Percentiles rank a stretch among this genome's conserved stretches.
Evolutionary conservation across 2,797 vertebrate species (phyloP).

Genomic region (Acanthiza pusilla): DNA sequence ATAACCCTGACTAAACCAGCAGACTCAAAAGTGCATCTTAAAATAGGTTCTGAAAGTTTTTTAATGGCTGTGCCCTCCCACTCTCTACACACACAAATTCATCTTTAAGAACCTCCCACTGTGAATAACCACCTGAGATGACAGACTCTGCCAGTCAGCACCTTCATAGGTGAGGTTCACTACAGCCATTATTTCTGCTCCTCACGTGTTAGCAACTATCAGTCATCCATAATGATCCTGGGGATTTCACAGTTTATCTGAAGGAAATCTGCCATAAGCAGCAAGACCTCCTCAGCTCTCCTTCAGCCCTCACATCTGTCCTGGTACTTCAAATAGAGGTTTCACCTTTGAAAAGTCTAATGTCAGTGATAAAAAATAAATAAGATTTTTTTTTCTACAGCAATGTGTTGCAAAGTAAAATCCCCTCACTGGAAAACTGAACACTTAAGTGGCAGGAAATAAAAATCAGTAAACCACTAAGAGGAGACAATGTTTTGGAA

Average conservation of each 20-base stretch:
- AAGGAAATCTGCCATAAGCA: neutral
- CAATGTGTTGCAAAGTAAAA: neutral
- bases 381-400: neutral
- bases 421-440: neutral
- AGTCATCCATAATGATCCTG: neutral
- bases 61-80: rapidly evolving
- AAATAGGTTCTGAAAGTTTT: neutral
- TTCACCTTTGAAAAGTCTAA: neutral
- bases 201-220: neutral
- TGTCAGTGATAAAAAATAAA: neutral
- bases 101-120: neutral
- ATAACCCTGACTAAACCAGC: neutral
- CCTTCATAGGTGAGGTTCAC: neutral
- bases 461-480: conserved; percentile 1
- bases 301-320: conserved; percentile 15
- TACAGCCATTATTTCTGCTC: neutral
- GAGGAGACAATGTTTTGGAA: neutral
- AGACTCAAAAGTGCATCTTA: neutral
- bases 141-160: neutral
- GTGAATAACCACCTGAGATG: neutral
- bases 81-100: neutral
- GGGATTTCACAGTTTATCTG: neutral
- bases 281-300: neutral
- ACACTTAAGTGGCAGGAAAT: neutral
- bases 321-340: neutral